phyloP scores from a whole-genome alignment of 1,140 invertebrate species.

The Ceratitis capitata region DNA sequence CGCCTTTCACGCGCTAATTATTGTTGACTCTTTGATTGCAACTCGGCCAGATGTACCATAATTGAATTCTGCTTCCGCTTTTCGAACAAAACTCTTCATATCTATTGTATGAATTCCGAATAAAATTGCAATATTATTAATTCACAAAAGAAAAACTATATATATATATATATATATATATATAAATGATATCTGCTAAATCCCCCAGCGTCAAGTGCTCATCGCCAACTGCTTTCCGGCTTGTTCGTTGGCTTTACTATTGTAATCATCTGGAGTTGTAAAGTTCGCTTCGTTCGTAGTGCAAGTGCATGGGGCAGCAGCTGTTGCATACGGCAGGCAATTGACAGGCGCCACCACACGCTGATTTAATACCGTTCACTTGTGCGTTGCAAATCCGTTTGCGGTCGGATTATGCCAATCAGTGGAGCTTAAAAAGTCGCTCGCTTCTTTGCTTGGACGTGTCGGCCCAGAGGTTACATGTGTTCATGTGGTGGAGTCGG shows the following conservation, averaged over 20 bases:
- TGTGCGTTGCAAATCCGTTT: conserved; percentile 14
- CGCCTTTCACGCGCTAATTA: no score
- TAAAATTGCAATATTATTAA: not conserved
- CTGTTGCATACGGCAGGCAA: conserved; percentile 8
- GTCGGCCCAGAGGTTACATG: not conserved
- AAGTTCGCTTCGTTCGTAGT: not conserved
- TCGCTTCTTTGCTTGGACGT: no score
- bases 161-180: no score
- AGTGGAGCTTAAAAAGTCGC: conserved; percentile 29
- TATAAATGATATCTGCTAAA: not conserved
- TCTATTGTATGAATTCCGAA: not conserved
- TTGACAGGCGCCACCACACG: conserved; percentile 9
- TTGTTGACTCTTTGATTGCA: no score
- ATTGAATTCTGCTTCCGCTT: no score
- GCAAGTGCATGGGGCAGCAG: not conserved
- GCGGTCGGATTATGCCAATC: conserved; percentile 36
- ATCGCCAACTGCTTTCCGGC: not conserved
- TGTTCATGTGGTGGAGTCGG: not conserved
- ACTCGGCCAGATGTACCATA: no score
- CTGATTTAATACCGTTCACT: conserved; percentile 23
- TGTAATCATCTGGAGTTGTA: not conserved
- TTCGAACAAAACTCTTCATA: not conserved
- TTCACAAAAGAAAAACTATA: not conserved
- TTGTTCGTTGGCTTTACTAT: not conserved
- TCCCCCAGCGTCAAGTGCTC: not conserved